Percentiles rank a stretch among this genome's conserved stretches.
Conservation (phyloP, 2,797 vertebrate species). For the Pteronotus mesoamericanus region DNA sequence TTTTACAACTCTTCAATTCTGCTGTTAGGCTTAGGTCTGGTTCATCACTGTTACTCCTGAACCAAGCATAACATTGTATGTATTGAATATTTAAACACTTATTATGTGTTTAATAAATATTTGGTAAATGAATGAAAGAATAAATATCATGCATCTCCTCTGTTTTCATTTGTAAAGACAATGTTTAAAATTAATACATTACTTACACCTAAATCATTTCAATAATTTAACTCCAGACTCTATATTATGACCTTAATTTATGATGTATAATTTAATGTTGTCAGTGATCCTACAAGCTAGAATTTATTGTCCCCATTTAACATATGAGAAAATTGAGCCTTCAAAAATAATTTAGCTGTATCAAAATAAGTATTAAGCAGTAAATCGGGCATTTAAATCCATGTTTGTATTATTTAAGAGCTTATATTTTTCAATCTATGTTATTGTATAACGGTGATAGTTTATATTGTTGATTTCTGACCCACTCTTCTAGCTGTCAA, state of each 20-base stretch:
- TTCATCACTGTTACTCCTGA: neutral
- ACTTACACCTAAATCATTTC: neutral
- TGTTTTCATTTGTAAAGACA: neutral
- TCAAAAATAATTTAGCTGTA: neutral
- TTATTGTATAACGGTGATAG: neutral
- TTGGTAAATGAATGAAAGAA: neutral
- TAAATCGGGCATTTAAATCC: neutral
- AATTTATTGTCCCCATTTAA: neutral
- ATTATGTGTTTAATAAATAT: neutral
- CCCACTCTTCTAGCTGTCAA: neutral
- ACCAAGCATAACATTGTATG: neutral
- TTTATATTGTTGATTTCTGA: neutral
- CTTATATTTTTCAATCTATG: neutral
- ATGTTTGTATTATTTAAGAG: neutral
- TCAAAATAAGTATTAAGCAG: neutral
- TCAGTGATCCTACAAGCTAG: neutral
- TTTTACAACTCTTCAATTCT: neutral
- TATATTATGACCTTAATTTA: neutral
- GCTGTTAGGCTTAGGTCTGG: neutral
- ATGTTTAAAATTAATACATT: neutral
- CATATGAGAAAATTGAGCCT: neutral
- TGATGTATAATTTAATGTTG: constrained; percentile 2
- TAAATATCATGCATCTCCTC: neutral
- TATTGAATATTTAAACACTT: neutral
- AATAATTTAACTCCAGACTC: constrained; percentile 18